Base-by-base conservation (phyloP, 1,140 invertebrate genomes). In the Acromyrmex echinatior region DNA sequence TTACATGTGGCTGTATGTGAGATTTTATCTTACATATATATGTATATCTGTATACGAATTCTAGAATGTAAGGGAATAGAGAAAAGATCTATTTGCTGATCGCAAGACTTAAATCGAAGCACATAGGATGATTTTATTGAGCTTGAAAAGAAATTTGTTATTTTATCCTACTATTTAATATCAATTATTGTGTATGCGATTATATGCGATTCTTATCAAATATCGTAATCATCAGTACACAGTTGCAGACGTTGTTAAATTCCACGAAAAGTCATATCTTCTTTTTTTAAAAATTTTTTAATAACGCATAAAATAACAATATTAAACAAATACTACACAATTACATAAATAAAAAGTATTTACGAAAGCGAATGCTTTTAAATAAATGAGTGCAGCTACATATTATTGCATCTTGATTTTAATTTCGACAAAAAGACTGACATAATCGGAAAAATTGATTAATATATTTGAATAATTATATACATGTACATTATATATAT, bases 261-360 rank as follows among this genome's bases (percentile, higher is more conserved):
- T 3, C 10, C 14, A 62, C 7, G 12, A 10, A 63, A 45, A 45
- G 5, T 4, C 39, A 28, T 45, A 62, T 62, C 21, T 56, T 76
- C 21, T 12, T 49, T 45, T 45, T 49, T 63, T 4, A 9, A 28
- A 78, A 63, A 28, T 63, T 45, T 62, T 63, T 25, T 25, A 25
- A 25, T 63, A 16, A 25, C 0, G 28, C n/a, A 10, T 73, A 18
- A 71, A 3, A 28, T 73, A 18, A n/a, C 12, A 56, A n/a, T 2
- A 65, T 9, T 6, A 65, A 73, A 56, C 6, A 14, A 31, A 31
- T 31, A 28, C 1, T 49, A 49, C 4, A 9, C 25, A 78, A 53
- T 71, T 88, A 51, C 49, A 25, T 66, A 81, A 82, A 68, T 56
- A 80, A n/a, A n/a, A 76, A 65, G 10, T 70, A 68, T 70, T 88